Evolutionary conservation across 2,888 invertebrate genomes (phyloP).

Genomic region (Meloe dianella): DNA sequence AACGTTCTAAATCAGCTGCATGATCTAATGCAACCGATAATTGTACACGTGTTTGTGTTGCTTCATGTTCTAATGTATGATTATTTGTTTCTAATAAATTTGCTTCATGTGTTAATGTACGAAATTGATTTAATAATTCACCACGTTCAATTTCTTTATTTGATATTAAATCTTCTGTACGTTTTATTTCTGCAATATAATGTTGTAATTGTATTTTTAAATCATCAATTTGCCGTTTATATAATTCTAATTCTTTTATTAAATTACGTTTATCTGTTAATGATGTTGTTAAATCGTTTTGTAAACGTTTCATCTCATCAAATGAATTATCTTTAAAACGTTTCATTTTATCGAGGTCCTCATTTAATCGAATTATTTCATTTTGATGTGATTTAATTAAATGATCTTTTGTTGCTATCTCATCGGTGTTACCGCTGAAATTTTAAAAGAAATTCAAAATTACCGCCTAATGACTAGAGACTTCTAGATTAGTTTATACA

Average conservation of each 20-base stretch:
- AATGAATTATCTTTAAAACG: constrained; percentile 66
- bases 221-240: constrained; percentile 74
- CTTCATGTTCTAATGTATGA: constrained; percentile 79
- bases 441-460: constrained; percentile 9
- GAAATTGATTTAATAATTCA: constrained; percentile 81
- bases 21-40: constrained; percentile 64
- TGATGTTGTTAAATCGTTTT: constrained; percentile 72
- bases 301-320: constrained; percentile 73
- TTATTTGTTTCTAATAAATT: constrained; percentile 79
- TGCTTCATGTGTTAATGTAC: constrained; percentile 78
- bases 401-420: constrained; percentile 21
- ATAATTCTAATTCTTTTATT: constrained; percentile 72
- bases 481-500: no score
- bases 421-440: constrained; percentile 20
- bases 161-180: constrained; percentile 77
- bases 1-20: constrained; percentile 69
- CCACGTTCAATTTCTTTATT: constrained; percentile 79
- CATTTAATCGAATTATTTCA: constrained; percentile 65
- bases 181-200: constrained; percentile 80
- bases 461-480: no score
- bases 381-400: constrained; percentile 54
- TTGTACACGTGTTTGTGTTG: constrained; percentile 70
- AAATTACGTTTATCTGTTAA: constrained; percentile 67
- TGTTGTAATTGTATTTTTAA: constrained; percentile 79
- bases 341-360: constrained; percentile 65